phyloP scores from a whole-genome alignment of 2,113 vertebrate genomes.

The Trochalopteron elliotii region DNA sequence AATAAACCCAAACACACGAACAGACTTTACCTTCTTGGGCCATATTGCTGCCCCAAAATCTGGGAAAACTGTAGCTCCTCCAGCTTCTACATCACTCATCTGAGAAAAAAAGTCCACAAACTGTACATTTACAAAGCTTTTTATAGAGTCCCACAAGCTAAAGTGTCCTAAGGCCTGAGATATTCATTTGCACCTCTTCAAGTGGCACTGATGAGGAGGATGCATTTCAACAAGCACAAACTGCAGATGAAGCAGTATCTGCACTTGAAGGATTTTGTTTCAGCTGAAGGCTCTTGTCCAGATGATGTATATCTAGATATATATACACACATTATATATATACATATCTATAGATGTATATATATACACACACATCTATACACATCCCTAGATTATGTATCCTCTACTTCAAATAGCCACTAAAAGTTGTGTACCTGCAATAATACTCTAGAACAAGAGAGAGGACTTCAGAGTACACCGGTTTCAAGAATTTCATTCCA shows the following conservation, averaged over 20 bases:
- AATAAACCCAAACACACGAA: neutral
- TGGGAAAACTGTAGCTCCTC: constrained; percentile 95
- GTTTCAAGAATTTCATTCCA: neutral
- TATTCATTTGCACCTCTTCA: neutral
- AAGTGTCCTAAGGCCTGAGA: neutral
- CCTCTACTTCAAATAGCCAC: neutral
- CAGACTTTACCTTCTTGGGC: constrained; percentile 86
- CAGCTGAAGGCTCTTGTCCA: neutral
- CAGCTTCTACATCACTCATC: constrained; percentile 98
- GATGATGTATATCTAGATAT: neutral
- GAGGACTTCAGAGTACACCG: neutral
- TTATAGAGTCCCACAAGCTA: neutral
- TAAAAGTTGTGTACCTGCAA: neutral
- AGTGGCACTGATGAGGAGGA: neutral
- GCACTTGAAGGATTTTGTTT: neutral
- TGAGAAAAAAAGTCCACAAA: constrained; percentile 67
- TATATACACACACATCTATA: no score
- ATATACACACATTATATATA: no score
- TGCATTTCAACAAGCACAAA: neutral
- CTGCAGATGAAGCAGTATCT: neutral
- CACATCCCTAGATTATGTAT: neutral
- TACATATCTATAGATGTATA: no score
- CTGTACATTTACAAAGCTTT: neutral
- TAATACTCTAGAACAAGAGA: neutral
- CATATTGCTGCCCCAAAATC: constrained; percentile 92